Evolutionary conservation across 2,113 vertebrate species (phyloP).

Genomic region (Oncorhynchus nerka): DNA sequence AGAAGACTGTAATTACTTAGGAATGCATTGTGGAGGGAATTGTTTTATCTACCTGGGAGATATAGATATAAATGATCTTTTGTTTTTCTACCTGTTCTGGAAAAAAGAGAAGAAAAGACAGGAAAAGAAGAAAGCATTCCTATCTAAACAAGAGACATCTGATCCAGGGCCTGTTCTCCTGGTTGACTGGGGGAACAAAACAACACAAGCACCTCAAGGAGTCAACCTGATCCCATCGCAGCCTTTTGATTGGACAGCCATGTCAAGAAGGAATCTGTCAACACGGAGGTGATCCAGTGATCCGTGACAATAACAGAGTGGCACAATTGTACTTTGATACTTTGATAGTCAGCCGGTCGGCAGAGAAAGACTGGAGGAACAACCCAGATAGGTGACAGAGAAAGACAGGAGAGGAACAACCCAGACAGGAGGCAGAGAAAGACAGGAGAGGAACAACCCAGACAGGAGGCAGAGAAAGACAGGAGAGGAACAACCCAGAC

Average conservation of each 20-base stretch:
- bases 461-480: too few relatives aligned
- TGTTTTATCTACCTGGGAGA: neutral
- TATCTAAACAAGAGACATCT: neutral
- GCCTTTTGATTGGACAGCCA: neutral
- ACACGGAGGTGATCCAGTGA: neutral
- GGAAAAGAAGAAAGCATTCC: neutral
- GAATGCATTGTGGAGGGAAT: neutral
- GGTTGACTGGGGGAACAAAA: neutral
- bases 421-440: neutral
- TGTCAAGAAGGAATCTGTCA: slow-evolving; percentile 3
- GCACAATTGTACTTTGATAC: neutral
- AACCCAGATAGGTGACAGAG: neutral
- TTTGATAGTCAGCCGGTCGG: neutral
- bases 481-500: too few relatives aligned
- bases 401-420: neutral
- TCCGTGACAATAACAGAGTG: neutral
- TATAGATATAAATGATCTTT: too few relatives aligned
- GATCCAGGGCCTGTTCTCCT: neutral
- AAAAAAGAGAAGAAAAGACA: neutral
- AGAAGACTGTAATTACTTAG: neutral
- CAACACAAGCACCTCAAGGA: neutral
- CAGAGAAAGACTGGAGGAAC: neutral
- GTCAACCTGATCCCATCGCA: neutral
- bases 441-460: too few relatives aligned
- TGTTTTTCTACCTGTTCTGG: too few relatives aligned